Evolutionary conservation across 2,113 vertebrate genomes (phyloP), one percentile per base, ranked within the genome.

Genomic region (Microcebus griseorufus): DNA sequence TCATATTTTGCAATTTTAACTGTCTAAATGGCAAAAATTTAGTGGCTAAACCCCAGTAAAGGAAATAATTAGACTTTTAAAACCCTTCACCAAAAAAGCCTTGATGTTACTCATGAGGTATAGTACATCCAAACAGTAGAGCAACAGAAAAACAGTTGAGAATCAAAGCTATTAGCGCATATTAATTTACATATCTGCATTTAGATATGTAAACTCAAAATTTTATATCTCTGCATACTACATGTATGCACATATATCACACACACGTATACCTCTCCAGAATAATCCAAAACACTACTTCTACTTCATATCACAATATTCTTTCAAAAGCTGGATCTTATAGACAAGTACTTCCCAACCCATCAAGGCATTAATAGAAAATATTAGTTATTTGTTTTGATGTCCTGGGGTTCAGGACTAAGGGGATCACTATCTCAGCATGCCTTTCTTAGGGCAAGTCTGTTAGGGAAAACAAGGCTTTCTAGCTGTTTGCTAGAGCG

Each of bases 231-330:
- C 42, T 87, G 62, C 8, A 62, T 22, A 32, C 17, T 81, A 51
- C 22, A 51, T 14, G 39, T 27, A 51, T 12, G 70, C 16, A 42
- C 42, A 34, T 9, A 11, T 32, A 8, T 48, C 16, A 70, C 6
- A 69, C 48, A 81, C 27, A 55, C 27, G 42, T 16, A 22, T 27
- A 53, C 0, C 39, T 42, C 72, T 92, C 76, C 64, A 88, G 14
- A 90, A 94, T 75, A 90, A 96, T 69, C 53, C 25, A 91, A 76
- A 83, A 94, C 37, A 89, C 34, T 22, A 45, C 22, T 83, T 73
- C 13, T 90, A 73, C 89, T 94, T 95, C 67, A 39, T 34, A 55
- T 64, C 10, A 14, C 16, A 83, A 75, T 51, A 69, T 23, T 81
- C n/a, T 75, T 69, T n/a, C 51, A 67, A 60, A 76, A 81, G 8